A percentile compares a stretch with the other conserved stretches of the same genome.
These are phyloP conservation scores for Sylvicapra grimmia DNA, from an alignment of 2,113 vertebrate species.

Conservation along the genomic window DNA sequence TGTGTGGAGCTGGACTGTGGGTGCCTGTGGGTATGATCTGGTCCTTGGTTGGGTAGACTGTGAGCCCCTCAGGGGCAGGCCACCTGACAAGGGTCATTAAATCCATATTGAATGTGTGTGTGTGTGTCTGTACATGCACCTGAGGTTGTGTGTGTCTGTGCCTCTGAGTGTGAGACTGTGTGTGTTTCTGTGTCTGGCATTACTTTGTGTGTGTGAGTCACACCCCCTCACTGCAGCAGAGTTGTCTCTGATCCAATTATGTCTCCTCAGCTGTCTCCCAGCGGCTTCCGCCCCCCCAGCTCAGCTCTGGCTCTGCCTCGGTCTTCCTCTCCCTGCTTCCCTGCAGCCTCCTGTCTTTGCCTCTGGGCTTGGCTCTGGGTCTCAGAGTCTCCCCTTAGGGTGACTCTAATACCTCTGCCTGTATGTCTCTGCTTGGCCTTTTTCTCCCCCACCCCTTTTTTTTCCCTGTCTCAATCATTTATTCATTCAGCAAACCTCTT, in stretches of 20 bases:
- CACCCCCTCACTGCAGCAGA: constrained; percentile 62
- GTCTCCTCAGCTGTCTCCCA: constrained; percentile 57
- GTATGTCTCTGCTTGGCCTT: background rate
- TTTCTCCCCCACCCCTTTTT: background rate
- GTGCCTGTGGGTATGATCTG: background rate
- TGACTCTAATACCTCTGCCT: background rate
- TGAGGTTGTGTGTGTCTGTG: background rate
- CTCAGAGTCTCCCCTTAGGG: background rate
- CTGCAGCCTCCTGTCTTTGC: background rate
- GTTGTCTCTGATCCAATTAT: constrained; percentile 69
- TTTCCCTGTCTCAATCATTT: background rate
- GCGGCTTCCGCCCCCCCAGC: background rate
- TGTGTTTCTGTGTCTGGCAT: constrained; percentile 56
- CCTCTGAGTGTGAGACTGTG: constrained; percentile 27
- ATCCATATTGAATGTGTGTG: background rate
- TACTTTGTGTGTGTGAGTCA: constrained; percentile 65
- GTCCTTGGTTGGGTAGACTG: background rate
- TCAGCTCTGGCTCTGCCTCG: background rate
- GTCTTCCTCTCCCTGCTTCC: background rate
- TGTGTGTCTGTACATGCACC: background rate
- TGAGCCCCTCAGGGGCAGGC: background rate
- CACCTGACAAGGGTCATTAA: background rate
- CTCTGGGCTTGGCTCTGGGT: background rate
- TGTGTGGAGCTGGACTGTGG: background rate
- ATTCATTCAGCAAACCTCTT: background rate